Conservation (phyloP, 2,797 vertebrate genomes). For the Synanceia verrucosa region DNA sequence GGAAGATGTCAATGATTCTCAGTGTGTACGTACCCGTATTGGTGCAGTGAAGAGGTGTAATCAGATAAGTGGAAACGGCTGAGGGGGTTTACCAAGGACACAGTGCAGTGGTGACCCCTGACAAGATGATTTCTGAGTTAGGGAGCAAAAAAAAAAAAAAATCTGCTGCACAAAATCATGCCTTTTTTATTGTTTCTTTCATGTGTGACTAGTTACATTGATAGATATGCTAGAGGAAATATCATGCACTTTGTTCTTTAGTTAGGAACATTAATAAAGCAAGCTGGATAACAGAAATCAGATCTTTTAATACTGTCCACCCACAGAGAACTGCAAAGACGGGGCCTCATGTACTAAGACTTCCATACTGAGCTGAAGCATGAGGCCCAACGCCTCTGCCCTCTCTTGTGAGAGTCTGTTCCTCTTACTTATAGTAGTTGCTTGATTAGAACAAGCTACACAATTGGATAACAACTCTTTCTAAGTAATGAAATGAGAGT, state of each 20-base stretch:
- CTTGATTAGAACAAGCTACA: slow-evolving; percentile 40
- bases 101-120: neutral
- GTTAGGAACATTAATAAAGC: neutral
- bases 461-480: slow-evolving; percentile 39
- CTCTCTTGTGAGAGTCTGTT: slow-evolving; percentile 6
- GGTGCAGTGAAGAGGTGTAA: neutral
- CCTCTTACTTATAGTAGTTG: slow-evolving; percentile 44
- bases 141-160: neutral
- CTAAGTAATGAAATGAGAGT: slow-evolving; percentile 31
- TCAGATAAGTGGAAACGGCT: slow-evolving; percentile 18
- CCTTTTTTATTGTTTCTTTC: neutral
- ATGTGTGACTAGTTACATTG: neutral
- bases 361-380: no score
- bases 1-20: neutral
- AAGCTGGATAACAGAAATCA: neutral
- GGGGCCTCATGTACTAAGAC: no score
- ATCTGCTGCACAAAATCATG: neutral
- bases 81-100: neutral
- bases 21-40: neutral
- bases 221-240: neutral
- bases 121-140: neutral
- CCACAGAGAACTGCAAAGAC: slow-evolving; percentile 29
- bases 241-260: neutral
- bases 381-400: slow-evolving; percentile 8
- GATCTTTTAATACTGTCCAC: slow-evolving; percentile 32